These are phyloP conservation scores for Drosophila percnosoma DNA, from an alignment of 2,888 invertebrate genomes.

Conservation along the genomic window DNA sequence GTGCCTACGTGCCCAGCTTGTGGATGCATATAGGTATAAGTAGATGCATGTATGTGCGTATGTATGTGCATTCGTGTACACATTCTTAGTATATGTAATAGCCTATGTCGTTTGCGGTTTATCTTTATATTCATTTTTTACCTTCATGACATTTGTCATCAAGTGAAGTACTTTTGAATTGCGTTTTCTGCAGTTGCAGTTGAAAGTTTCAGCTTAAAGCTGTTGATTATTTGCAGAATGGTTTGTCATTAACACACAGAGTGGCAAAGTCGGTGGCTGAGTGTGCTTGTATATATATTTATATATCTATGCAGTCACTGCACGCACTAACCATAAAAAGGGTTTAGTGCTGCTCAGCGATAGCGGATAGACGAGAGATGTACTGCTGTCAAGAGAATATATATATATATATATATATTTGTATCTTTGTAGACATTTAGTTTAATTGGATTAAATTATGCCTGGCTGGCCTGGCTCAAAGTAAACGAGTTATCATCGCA, in stretches of 20 bases:
- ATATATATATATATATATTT: neutral
- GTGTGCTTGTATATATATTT: neutral
- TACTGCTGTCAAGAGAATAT: neutral
- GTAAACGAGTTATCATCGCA: slow-evolving; percentile 38
- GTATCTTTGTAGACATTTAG: slow-evolving; percentile 8
- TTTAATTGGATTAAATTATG: slow-evolving; percentile 80
- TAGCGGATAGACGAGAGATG: neutral
- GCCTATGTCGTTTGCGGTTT: slow-evolving; percentile 66
- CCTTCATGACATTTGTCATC: slow-evolving; percentile 58
- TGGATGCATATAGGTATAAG: slow-evolving; percentile 6
- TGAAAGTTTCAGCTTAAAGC: slow-evolving; percentile 49
- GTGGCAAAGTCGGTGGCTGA: neutral
- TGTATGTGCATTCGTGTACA: neutral
- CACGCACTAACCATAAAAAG: slow-evolving; percentile 68
- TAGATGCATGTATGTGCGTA: slow-evolving; percentile 2
- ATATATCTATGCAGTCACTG: slow-evolving; percentile 4
- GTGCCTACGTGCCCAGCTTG: slow-evolving; percentile 13
- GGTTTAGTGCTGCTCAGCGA: slow-evolving; percentile 38
- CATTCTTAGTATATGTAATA: slow-evolving; percentile 46
- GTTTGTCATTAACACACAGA: slow-evolving; percentile 31
- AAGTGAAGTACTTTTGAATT: slow-evolving; percentile 67
- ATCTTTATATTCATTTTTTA: slow-evolving; percentile 45
- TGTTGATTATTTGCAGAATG: slow-evolving; percentile 63
- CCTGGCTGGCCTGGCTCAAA: slow-evolving; percentile 55
- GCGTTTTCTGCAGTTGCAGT: slow-evolving; percentile 49